Evolutionary conservation across 1,140 invertebrate genomes (phyloP).

Genomic region (Danaus melanippus): DNA sequence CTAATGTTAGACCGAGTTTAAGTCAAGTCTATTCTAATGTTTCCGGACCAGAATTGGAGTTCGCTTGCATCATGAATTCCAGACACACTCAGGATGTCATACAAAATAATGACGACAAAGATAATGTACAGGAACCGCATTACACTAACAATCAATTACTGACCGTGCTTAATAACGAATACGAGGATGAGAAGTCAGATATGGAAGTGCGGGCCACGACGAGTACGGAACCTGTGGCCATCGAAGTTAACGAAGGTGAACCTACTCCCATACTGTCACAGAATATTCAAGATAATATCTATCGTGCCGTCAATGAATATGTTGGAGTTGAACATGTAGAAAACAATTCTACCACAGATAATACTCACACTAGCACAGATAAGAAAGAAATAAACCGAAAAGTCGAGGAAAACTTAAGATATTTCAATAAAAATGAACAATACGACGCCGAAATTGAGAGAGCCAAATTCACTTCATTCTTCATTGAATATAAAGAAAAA

Average conservation of each 20-base stretch:
- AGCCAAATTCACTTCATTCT: conserved; percentile 37
- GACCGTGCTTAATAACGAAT: conserved; percentile 22
- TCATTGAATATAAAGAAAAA: conserved; percentile 32
- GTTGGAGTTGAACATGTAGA: conserved; percentile 2
- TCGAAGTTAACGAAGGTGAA: no score
- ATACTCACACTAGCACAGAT: conserved; percentile 13
- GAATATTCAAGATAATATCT: no score
- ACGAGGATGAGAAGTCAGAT: conserved; percentile 4
- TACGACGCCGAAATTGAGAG: conserved; percentile 45
- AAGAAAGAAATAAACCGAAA: conserved; percentile 11
- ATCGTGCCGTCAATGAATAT: conserved; percentile 31
- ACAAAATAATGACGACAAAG: conserved; percentile 20
- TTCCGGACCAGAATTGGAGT: conserved; percentile 64
- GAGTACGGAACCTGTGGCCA: no score
- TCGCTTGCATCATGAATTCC: conserved; percentile 50
- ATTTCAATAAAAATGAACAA: conserved; percentile 53
- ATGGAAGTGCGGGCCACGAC: no score
- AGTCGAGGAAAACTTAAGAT: conserved; percentile 26
- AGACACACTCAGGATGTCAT: conserved; percentile 21
- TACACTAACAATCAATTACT: conserved; percentile 24
- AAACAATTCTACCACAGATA: conserved; percentile 8
- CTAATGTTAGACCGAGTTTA: conserved; percentile 60
- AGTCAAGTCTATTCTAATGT: conserved; percentile 65
- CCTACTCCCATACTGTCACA: no score
- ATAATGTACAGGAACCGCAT: conserved; percentile 2